Percentiles rank a stretch among this genome's conserved stretches.
phyloP scores from a whole-genome alignment of 2,888 invertebrate genomes.

The Andrena bucephala region DNA sequence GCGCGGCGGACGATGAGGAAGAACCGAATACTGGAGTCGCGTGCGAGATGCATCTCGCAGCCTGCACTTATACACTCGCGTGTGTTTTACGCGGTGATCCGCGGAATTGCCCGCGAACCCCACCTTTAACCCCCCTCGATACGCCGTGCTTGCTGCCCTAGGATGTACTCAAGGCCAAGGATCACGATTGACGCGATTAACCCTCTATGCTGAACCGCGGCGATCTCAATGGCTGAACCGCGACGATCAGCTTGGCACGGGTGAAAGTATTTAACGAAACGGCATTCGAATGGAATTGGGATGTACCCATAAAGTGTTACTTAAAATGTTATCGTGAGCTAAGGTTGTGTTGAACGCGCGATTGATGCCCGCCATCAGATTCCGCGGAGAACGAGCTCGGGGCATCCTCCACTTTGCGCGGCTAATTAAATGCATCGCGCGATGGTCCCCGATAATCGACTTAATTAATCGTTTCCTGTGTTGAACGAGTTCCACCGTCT shows the following conservation, averaged over 20 bases:
- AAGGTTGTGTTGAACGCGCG: neutral
- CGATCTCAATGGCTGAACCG: neutral
- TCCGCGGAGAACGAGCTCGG: constrained; percentile 8
- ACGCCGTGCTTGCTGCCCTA: neutral
- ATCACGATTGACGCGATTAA: constrained; percentile 12
- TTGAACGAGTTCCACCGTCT: constrained; percentile 25
- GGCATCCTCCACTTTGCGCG: constrained; percentile 13
- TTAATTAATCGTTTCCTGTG: constrained; percentile 52
- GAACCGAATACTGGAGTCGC: constrained; percentile 67
- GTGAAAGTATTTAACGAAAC: neutral
- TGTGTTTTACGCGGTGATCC: constrained; percentile 42
- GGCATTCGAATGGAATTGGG: neutral
- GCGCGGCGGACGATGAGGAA: constrained; percentile 19
- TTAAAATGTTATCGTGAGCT: neutral
- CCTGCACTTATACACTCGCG: constrained; percentile 31
- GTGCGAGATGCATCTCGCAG: constrained; percentile 69
- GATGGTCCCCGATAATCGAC: constrained; percentile 45
- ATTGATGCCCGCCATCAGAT: constrained; percentile 7
- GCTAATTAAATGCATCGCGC: constrained; percentile 46
- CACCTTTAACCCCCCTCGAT: constrained; percentile 29
- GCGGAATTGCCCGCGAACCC: constrained; percentile 40
- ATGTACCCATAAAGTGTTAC: constrained; percentile 6
- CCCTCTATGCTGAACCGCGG: neutral
- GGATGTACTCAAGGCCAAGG: neutral
- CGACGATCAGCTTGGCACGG: neutral